Percentiles rank a stretch among this genome's conserved stretches.
These are phyloP conservation scores for Scaptomyza parva DNA, from an alignment of 2,888 invertebrate species.

Conservation along the genomic window DNA sequence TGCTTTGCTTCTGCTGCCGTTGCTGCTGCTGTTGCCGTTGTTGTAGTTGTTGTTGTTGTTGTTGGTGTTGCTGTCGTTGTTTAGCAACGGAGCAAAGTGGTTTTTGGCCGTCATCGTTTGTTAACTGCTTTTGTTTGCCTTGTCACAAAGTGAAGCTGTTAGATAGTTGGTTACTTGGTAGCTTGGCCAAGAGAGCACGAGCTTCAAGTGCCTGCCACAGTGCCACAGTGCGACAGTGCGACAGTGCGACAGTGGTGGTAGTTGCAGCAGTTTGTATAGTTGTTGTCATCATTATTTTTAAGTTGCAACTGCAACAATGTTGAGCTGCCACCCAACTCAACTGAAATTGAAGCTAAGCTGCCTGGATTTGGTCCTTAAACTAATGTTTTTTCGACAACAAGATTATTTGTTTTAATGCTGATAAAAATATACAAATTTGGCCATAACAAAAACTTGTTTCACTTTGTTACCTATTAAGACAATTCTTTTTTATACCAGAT, in stretches of 20 bases:
- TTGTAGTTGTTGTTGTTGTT: slow-evolving; percentile 11
- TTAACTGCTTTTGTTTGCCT: slow-evolving; percentile 70
- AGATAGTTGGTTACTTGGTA: slow-evolving; percentile 43
- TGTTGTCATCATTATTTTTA: slow-evolving; percentile 31
- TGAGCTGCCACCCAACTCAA: too few species aligned
- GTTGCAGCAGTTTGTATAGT: slow-evolving; percentile 13
- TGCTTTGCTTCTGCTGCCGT: slow-evolving; percentile 30
- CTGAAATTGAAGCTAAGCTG: slow-evolving; percentile 14
- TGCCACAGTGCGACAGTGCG: too few species aligned
- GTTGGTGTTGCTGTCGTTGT: slow-evolving; percentile 28
- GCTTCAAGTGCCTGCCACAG: slow-evolving; percentile 11
- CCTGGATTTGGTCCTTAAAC: slow-evolving; percentile 6
- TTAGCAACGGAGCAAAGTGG: slow-evolving; percentile 59
- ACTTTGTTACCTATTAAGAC: slow-evolving; percentile 19
- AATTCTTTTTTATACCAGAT: neutral
- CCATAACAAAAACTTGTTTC: slow-evolving; percentile 27
- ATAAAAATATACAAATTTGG: too few species aligned
- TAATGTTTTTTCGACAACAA: too few species aligned
- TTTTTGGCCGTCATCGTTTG: slow-evolving; percentile 72
- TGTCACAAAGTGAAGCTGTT: slow-evolving; percentile 60
- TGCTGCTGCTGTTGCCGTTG: slow-evolving; percentile 5
- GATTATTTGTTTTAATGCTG: slow-evolving; percentile 4
- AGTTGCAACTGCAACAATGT: slow-evolving; percentile 20
- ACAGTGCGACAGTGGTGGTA: slow-evolving; percentile 12
- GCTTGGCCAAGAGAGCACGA: slow-evolving; percentile 10